Base-by-base conservation (phyloP, 2,113 vertebrate species). In the Rhineura floridana region DNA sequence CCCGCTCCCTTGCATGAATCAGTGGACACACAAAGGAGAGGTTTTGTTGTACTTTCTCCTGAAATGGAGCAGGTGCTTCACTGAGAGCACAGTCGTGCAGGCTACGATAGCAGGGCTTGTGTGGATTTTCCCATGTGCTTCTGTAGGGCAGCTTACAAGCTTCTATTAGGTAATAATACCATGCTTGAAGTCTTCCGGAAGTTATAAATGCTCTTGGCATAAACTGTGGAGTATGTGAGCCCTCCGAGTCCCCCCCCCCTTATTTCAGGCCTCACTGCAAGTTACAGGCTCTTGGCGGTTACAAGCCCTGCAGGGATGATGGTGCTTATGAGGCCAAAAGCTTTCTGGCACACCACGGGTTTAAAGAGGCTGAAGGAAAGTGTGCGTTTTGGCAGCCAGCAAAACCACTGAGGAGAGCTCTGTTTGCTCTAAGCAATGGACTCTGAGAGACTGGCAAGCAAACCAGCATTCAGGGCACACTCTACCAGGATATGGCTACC, bases 261-360 rank as follows among this genome's bases (percentile, higher is more conserved):
- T n/a, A 82, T 88, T 82, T 88, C 80, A 83, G 87, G 87, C 80
- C 80, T 88, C 59, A 39, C 80, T 88, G 87, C 59, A 88, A 83
- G 55, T 83, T 83, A 88, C 80, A 67, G 21, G 80, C 69, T 63
- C 59, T 33, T 13, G 36, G 42, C 19, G n/a, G 72, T 88, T 83
- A 88, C 70, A 75, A 83, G 80, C 80, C 69, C 70, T 42, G 44
- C 87, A 76, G 87, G 79, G 80, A 65, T 76, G 80, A 50, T 76
- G 44, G 80, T 50, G 59, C 70, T 88, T 52, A 48, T 50, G 33
- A 83, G 50, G 52, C 86, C 59, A 55, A 82, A 88, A 82, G 79
- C 33, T 88, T 82, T 82, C 79, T 83, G 87, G 55, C 79, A 81
- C 80, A 76, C 55, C 39, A 30, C 23, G 70, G 70, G 55, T 63